These are phyloP conservation scores for Ormyrus thymus DNA, from an alignment of 2,888 invertebrate genomes.

Conservation along the genomic window DNA sequence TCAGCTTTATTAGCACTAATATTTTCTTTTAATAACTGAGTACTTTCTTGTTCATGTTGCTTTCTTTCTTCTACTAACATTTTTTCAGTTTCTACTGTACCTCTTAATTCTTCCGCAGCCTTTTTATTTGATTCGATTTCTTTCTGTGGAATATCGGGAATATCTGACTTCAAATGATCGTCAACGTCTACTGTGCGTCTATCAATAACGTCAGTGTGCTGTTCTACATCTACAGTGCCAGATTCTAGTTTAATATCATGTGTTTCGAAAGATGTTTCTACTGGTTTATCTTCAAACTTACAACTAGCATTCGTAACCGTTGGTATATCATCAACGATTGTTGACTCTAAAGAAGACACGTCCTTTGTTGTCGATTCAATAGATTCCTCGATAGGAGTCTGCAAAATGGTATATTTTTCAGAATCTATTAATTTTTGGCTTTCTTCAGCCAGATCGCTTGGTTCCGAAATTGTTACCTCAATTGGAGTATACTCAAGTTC, in stretches of 20 bases:
- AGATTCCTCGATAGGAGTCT: conserved; percentile 64
- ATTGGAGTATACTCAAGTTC: conserved; percentile 58
- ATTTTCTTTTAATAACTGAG: neutral
- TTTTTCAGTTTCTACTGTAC: neutral
- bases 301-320: conserved; percentile 65
- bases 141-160: conserved; percentile 57
- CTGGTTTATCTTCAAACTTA: conserved; percentile 71
- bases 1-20: conserved; percentile 17
- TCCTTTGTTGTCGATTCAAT: conserved; percentile 50
- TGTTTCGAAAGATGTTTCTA: conserved; percentile 63
- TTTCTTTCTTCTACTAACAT: conserved; percentile 23
- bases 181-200: conserved; percentile 69
- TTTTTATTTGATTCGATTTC: conserved; percentile 33
- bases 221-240: conserved; percentile 73
- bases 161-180: conserved; percentile 57
- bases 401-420: conserved; percentile 65
- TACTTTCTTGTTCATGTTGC: neutral
- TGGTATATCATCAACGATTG: conserved; percentile 64
- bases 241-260: conserved; percentile 67
- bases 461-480: conserved; percentile 63
- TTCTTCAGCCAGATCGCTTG: conserved; percentile 16
- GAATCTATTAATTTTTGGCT: conserved; percentile 59
- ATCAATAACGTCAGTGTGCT: conserved; percentile 66
- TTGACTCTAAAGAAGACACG: conserved; percentile 59
- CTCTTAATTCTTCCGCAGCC: conserved; percentile 7